Conservation (phyloP, 2,797 vertebrate genomes). For the Astyanax mexicanus region DNA sequence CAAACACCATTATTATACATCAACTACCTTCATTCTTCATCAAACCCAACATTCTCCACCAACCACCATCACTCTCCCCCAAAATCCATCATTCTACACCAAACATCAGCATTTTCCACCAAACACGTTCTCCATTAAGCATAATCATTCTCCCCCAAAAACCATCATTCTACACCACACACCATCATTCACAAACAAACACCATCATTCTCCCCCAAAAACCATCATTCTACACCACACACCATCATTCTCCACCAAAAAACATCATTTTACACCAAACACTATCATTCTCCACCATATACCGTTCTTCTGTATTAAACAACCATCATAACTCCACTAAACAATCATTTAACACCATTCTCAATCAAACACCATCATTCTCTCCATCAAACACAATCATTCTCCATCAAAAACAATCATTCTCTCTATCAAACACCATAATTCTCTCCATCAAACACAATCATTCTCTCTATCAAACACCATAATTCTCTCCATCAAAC, state of each 20-base stretch:
- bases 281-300: background rate
- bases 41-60: background rate
- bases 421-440: too few relatives aligned
- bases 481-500: too few relatives aligned
- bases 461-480: background rate
- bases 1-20: background rate
- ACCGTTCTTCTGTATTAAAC: background rate
- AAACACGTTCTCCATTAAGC: too few relatives aligned
- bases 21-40: background rate
- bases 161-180: background rate
- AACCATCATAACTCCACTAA: too few relatives aligned
- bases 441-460: background rate
- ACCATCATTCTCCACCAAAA: too few relatives aligned
- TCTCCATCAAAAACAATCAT: background rate
- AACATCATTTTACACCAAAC: background rate
- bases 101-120: too few relatives aligned
- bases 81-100: too few relatives aligned
- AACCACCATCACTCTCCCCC: too few relatives aligned
- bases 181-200: background rate
- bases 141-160: too few relatives aligned
- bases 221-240: too few relatives aligned
- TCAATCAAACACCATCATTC: too few relatives aligned
- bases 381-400: background rate
- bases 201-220: too few relatives aligned
- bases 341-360: background rate